Base-by-base conservation (phyloP, 2,888 invertebrate genomes). In the Lepidocyrtoides sp. region DNA sequence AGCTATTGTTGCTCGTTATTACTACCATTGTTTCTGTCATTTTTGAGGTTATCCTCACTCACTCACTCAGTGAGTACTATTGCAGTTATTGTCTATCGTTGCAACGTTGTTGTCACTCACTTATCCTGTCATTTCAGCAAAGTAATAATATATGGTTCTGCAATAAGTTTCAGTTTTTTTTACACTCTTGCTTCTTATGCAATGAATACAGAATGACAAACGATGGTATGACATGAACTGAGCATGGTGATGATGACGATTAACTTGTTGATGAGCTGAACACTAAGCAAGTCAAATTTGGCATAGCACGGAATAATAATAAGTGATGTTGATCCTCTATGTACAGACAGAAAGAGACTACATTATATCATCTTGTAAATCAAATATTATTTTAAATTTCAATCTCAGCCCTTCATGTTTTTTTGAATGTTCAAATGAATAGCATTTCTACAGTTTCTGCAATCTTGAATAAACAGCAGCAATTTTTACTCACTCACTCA, bases 201-300 rank as follows among this genome's bases (percentile, higher is more conserved):
- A 60, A 60, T 60, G 4, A 20, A 10, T 23, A 77, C 44, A 57
- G 23, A 85, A 72, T 72, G 57, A 85, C 69, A 54, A 85, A 75
- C 85, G 85, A 36, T 85, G 44, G 12, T 60, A 72, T 57, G 85
- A 57, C 75, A 75, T 75, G 85, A 36, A 36, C 36, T 75, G 85
- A 72, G 20, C 69, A 72, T 20, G 17, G 7, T 69, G 29, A 29
- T 66, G 32, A 69, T 69, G 66, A 69, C 36, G 17, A 36, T 36
- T 32, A 36, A 36, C 36, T 69, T 69, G 36, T 36, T 36, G 66
- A 69, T 17, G 7, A 69, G 69, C 36, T 41, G 23, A 41, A 41
- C 69, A 72, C 41, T n/a, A 41, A 72, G 44, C 41, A 72, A 44
- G 5, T 72, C 69, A 72, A 72, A 72, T 72, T 44, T 4, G 41